Conservation (phyloP, 2,113 vertebrate genomes). For the Channa argus region DNA sequence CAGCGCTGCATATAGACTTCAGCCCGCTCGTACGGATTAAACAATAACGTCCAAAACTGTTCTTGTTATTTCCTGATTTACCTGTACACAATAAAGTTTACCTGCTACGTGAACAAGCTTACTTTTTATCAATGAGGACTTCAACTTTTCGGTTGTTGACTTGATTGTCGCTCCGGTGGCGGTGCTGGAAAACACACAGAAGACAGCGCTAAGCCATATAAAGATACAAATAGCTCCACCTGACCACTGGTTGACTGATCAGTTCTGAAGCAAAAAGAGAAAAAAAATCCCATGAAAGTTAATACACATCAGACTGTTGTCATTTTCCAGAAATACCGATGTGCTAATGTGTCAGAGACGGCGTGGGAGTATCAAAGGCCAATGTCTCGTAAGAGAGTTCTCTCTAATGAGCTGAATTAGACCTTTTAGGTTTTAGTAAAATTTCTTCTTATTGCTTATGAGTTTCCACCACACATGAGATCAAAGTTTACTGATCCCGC, state of each 20-base stretch:
- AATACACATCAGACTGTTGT: too few species aligned
- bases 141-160: slow-evolving; percentile 94
- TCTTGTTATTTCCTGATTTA: background rate
- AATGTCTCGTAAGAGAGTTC: background rate
- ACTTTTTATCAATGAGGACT: slow-evolving; percentile 90
- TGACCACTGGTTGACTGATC: background rate
- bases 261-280: too few species aligned
- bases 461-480: background rate
- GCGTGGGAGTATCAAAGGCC: too few species aligned
- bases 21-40: too few species aligned
- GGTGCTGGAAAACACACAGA: slow-evolving; percentile 84
- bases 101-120: slow-evolving; percentile 67
- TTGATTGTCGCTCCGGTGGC: slow-evolving; percentile 90
- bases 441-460: background rate
- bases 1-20: too few species aligned
- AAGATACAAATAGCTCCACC: background rate
- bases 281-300: too few species aligned
- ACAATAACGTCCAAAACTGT: too few species aligned
- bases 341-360: background rate
- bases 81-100: too few species aligned
- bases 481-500: too few species aligned
- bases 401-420: background rate
- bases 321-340: background rate
- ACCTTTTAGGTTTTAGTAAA: background rate
- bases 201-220: background rate